Conservation (phyloP, 2,888 invertebrate species). For the Nomada ferruginata region DNA sequence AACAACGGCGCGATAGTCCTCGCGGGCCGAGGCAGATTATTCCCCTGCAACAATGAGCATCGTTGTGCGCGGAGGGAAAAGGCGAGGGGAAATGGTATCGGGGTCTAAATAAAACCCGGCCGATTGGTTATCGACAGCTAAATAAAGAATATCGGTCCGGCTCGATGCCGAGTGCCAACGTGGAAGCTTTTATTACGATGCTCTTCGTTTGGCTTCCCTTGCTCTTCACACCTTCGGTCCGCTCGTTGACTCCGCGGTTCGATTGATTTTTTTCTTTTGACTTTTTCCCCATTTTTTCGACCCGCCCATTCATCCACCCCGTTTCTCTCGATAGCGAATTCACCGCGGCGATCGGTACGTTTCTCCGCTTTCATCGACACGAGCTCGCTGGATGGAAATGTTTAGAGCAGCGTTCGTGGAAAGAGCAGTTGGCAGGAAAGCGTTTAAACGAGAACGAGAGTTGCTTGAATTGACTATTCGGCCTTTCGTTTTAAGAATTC, state of each 20-base stretch:
- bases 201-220: constrained; percentile 25
- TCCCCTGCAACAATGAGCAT: constrained; percentile 54
- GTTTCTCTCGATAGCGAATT: background rate
- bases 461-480: too few species aligned
- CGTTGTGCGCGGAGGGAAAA: constrained; percentile 34
- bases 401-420: too few species aligned
- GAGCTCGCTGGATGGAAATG: background rate
- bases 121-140: constrained; percentile 64
- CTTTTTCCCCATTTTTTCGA: background rate
- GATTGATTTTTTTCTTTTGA: constrained; percentile 12
- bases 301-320: constrained; percentile 1
- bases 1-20: constrained; percentile 35
- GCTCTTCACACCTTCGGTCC: constrained; percentile 25
- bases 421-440: too few species aligned
- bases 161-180: constrained; percentile 55
- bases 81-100: constrained; percentile 47
- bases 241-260: background rate
- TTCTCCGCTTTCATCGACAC: background rate
- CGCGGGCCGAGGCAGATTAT: constrained; percentile 21
- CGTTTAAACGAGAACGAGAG: too few species aligned
- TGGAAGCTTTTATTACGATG: constrained; percentile 45
- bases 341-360: background rate
- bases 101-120: constrained; percentile 55
- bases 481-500: too few species aligned
- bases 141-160: constrained; percentile 64